These are phyloP conservation scores for Lepus oiostolus DNA, from an alignment of 2,797 vertebrate genomes.

Conservation along the genomic window DNA sequence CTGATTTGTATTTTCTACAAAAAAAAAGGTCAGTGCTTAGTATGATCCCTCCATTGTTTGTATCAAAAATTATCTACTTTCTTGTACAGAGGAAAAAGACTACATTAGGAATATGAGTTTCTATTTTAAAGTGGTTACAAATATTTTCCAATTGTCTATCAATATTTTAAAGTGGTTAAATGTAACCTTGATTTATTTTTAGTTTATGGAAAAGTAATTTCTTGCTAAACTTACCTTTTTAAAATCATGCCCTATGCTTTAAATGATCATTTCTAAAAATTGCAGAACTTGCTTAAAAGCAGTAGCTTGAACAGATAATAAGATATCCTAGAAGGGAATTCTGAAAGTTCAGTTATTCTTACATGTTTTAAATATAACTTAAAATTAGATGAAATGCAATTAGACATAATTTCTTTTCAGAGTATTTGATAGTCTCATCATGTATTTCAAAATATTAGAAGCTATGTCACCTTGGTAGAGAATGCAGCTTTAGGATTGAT, in stretches of 20 bases:
- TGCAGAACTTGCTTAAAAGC: not conserved
- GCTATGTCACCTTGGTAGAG: not conserved
- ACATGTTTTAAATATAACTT: slow-evolving; percentile 19
- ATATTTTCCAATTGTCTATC: slow-evolving; percentile 33
- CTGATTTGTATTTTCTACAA: not conserved
- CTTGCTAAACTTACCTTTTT: not conserved
- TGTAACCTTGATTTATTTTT: slow-evolving; percentile 53
- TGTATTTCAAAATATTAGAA: slow-evolving; percentile 30
- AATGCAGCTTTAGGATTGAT: not conserved
- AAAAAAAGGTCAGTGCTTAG: not conserved
- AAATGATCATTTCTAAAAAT: slow-evolving; percentile 7
- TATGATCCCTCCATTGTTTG: not conserved
- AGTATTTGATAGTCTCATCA: not conserved
- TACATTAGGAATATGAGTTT: slow-evolving; percentile 12
- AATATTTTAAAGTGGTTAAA: slow-evolving; percentile 35
- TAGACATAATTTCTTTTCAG: slow-evolving; percentile 33
- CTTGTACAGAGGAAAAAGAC: not conserved
- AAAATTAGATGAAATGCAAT: slow-evolving; percentile 30
- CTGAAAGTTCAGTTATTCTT: not conserved
- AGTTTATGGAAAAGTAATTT: slow-evolving; percentile 27
- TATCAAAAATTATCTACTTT: not conserved
- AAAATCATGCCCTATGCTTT: not conserved
- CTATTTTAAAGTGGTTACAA: slow-evolving; percentile 34
- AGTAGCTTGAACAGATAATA: not conserved
- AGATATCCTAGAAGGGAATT: slow-evolving; percentile 22